Base-by-base conservation (phyloP, 2,113 vertebrate species). In the Eclectus roratus region DNA sequence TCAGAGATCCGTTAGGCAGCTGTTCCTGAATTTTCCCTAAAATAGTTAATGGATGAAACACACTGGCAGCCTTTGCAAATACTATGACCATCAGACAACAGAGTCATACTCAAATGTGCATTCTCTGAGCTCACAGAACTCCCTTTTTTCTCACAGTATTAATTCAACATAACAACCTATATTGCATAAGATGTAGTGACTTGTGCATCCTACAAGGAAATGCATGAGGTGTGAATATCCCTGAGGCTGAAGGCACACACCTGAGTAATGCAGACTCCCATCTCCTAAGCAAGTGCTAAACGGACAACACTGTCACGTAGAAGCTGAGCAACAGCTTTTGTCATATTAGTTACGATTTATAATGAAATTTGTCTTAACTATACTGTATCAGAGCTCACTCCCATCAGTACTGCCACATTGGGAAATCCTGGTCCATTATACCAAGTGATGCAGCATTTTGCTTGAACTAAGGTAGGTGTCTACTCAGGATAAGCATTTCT, bases 301-400 rank as follows among this genome's bases (percentile, higher is more conserved):
- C 56, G 11, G 29, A 69, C 56, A 80, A 13, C 0, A 3, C 35
- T 33, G 27, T 1, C 46, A 5, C 0, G 4, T 21, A 49, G 47
- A 69, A 55, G 39, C 41, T 46, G 27, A 85, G 29, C 16, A 72
- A 3, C 13, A 44, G 20, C 20, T 74, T 56, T 61, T 52, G 18
- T 28, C 37, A 23, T 5, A 7, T 6, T 39, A 31, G 3, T 15
- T 49, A 35, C 2, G 2, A 63, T 58, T 56, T 16, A 6, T 8
- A 41, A 44, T 13, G 35, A 73, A 74, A 29, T 15, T 37, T 11
- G 2, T 11, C 10, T 60, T 11, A 53, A 39, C 33, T 11, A 2
- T 2, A 5, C 7, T 3, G 3, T 37, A 14, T 4, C 27, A 37
- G 50, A 74, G 24, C 33, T 61, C 50, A 44, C 33, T 11, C 14